These are phyloP conservation scores for Pyrocephalus nanus DNA, from an alignment of 2,797 vertebrate genomes.

Conservation along the genomic window DNA sequence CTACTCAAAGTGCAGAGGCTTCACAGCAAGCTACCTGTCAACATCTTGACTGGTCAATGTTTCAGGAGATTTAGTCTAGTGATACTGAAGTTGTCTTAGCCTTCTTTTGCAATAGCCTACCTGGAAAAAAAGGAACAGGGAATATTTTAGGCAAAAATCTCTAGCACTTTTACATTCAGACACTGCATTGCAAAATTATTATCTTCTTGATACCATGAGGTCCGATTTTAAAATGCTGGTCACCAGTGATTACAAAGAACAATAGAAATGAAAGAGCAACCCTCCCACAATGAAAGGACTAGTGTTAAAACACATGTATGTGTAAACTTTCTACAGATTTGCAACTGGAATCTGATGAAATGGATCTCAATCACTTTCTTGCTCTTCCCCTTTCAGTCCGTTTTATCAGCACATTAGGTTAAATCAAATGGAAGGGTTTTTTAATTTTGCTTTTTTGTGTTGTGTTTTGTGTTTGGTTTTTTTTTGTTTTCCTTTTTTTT, in stretches of 20 bases:
- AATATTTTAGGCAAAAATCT: slow-evolving; percentile 25
- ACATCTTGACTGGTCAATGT: neutral
- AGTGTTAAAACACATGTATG: slow-evolving; percentile 73
- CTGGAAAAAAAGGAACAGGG: neutral
- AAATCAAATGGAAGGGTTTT: slow-evolving; percentile 50
- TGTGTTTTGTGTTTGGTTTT: neutral
- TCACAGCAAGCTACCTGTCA: slow-evolving; percentile 5
- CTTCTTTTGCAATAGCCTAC: slow-evolving; percentile 7
- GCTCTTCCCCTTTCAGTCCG: slow-evolving; percentile 11
- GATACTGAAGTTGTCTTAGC: slow-evolving; percentile 22
- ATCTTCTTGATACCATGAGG: slow-evolving; percentile 34
- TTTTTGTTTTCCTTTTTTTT: neutral
- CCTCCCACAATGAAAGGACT: slow-evolving; percentile 70
- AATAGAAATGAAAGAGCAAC: slow-evolving; percentile 47
- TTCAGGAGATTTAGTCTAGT: slow-evolving; percentile 11
- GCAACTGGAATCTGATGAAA: slow-evolving; percentile 63
- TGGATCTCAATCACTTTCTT: slow-evolving; percentile 16
- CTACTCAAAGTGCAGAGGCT: neutral
- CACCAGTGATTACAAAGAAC: slow-evolving; percentile 61
- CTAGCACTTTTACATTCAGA: slow-evolving; percentile 48
- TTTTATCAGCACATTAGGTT: slow-evolving; percentile 67
- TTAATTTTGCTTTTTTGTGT: neutral
- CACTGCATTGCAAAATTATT: slow-evolving; percentile 22
- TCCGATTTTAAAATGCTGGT: slow-evolving; percentile 65
- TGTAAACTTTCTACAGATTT: slow-evolving; percentile 72